These are phyloP conservation scores for Formicarius rufipectus DNA, from an alignment of 2,113 vertebrate species.

Conservation along the genomic window DNA sequence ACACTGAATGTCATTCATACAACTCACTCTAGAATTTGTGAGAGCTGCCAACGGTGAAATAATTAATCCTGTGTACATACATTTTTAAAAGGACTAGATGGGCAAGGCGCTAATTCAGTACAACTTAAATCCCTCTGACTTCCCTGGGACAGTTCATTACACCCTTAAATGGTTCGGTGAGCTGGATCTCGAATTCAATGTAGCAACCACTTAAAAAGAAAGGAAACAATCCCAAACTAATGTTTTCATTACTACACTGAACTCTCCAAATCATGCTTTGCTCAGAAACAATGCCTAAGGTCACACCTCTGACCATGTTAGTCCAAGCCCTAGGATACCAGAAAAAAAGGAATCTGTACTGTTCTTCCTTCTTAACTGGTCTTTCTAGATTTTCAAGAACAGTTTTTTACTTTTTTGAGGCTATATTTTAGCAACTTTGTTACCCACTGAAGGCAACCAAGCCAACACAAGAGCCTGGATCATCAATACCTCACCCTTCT, in stretches of 20 bases:
- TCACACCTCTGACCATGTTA: neutral
- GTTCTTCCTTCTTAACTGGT: neutral
- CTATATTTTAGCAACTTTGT: neutral
- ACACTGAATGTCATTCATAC: conserved; percentile 50
- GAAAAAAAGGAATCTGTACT: neutral
- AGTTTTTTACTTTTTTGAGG: neutral
- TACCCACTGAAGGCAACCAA: neutral
- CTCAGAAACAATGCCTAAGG: neutral
- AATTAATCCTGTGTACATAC: conserved; percentile 35
- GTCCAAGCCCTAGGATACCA: neutral
- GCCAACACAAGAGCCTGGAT: neutral
- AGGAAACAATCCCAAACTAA: neutral
- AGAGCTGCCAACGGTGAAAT: conserved; percentile 40
- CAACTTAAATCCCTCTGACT: neutral
- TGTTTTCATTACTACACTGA: neutral
- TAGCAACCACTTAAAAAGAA: neutral
- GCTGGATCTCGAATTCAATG: neutral
- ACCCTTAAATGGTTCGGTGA: neutral
- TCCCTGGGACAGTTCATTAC: neutral
- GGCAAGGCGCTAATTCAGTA: neutral
- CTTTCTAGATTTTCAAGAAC: neutral
- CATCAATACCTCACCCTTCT: neutral
- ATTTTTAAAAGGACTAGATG: neutral
- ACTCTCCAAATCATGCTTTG: neutral
- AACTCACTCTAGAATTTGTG: neutral